Evolutionary conservation across 2,797 vertebrate species (phyloP).

Genomic region (Taenioides sp.): DNA sequence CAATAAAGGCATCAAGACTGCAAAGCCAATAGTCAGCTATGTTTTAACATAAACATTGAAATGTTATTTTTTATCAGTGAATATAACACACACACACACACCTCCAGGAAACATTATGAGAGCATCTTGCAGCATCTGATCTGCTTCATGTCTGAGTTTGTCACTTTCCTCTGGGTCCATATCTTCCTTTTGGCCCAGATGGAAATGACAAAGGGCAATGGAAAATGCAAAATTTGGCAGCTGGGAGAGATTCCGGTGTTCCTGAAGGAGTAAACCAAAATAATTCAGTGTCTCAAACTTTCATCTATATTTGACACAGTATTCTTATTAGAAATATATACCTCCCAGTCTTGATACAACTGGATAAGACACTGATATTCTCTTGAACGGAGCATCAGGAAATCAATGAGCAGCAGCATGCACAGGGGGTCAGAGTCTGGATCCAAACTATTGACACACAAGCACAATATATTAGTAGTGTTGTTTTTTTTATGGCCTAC

Average conservation of each 20-base stretch:
- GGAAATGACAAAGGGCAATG: conserved; percentile 87
- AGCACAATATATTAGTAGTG: not conserved
- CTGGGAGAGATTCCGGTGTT: conserved; percentile 92
- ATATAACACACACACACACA: conserved; percentile 44
- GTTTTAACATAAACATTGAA: not conserved
- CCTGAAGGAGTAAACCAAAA: conserved; percentile 64
- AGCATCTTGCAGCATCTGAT: conserved; percentile 82
- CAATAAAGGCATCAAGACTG: conserved; percentile 90
- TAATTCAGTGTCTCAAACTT: not conserved
- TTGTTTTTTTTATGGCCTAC: too few relatives aligned
- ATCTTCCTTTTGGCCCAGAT: conserved; percentile 89
- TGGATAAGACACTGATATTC: conserved; percentile 85
- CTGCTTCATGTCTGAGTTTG: conserved; percentile 70
- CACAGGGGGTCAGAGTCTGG: conserved; percentile 93
- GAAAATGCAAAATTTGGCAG: conserved; percentile 97
- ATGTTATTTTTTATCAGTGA: not conserved
- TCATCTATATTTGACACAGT: not conserved
- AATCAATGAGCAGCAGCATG: conserved; percentile 91
- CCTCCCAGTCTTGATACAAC: conserved; percentile 95
- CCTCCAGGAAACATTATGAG: conserved; percentile 94
- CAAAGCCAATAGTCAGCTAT: conserved; percentile 16
- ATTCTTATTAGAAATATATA: conserved; percentile 41
- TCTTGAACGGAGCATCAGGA: conserved; percentile 87
- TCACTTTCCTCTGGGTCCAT: conserved; percentile 74
- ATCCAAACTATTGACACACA: conserved; percentile 82